These are phyloP conservation scores for Xylocampa areola DNA, from an alignment of 2,888 invertebrate genomes.

Conservation along the genomic window DNA sequence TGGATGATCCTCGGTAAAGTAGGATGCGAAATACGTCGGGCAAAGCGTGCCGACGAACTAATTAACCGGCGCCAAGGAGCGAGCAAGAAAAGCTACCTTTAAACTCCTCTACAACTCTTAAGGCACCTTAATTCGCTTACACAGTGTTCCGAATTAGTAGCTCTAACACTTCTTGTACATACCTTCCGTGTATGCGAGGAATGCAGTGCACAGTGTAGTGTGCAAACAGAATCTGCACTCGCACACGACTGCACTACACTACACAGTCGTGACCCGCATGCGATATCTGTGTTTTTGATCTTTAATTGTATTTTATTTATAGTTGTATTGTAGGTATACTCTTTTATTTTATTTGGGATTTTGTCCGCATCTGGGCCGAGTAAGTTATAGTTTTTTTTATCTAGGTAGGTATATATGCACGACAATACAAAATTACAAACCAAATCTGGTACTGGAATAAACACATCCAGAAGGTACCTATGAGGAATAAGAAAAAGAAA, in stretches of 20 bases:
- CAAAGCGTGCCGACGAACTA: constrained; percentile 66
- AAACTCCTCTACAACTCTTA: constrained; percentile 65
- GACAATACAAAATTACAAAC: too few species aligned
- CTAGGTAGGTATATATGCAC: too few species aligned
- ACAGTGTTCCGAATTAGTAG: constrained; percentile 48
- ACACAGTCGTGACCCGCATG: constrained; percentile 40
- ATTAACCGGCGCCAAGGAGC: constrained; percentile 65
- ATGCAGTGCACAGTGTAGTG: constrained; percentile 22
- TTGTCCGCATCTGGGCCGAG: too few species aligned
- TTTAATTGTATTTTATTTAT: constrained; percentile 33
- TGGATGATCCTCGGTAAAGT: constrained; percentile 56
- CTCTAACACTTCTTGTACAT: constrained; percentile 43
- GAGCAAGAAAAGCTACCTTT: constrained; percentile 62
- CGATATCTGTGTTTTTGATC: constrained; percentile 28
- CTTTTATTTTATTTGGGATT: neutral
- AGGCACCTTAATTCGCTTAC: constrained; percentile 64
- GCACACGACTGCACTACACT: constrained; percentile 12
- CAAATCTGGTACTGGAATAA: too few species aligned
- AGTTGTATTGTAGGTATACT: neutral
- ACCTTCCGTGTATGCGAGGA: constrained; percentile 21
- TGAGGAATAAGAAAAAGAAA: too few species aligned
- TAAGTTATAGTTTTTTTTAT: too few species aligned
- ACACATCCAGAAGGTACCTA: too few species aligned
- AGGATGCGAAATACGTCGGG: constrained; percentile 47
- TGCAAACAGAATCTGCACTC: constrained; percentile 24